These are phyloP conservation scores for Enteromius anoplus DNA, from an alignment of 2,797 vertebrate species.

Conservation along the genomic window DNA sequence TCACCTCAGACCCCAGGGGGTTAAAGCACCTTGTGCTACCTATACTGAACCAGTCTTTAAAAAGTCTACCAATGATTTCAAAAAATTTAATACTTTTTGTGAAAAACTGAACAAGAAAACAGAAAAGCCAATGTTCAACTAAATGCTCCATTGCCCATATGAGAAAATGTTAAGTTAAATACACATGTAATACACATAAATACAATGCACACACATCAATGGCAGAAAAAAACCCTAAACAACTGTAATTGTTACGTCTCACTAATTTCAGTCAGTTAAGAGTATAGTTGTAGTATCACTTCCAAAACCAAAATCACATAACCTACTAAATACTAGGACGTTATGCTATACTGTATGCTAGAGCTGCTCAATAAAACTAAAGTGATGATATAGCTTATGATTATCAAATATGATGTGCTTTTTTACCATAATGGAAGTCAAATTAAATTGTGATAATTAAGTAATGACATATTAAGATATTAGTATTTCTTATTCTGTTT, in stretches of 20 bases:
- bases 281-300: conserved; percentile 4
- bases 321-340: background rate
- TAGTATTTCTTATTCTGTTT: too few relatives aligned
- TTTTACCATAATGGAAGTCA: too few relatives aligned
- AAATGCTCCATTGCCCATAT: background rate
- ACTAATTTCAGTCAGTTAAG: background rate
- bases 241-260: background rate
- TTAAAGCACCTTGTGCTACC: background rate
- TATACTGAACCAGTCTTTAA: background rate
- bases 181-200: background rate
- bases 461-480: too few relatives aligned
- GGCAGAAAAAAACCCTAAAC: background rate
- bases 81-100: background rate
- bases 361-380: background rate
- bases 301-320: background rate
- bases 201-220: background rate
- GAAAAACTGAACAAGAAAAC: background rate
- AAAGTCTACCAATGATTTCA: background rate
- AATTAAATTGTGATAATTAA: background rate
- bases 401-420: background rate
- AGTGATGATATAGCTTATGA: background rate
- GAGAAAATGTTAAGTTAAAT: background rate
- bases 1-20: too few relatives aligned
- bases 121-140: background rate
- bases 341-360: background rate